A percentile compares a stretch with the other conserved stretches of the same genome.
Evolutionary conservation across 2,797 vertebrate species (phyloP).

Genomic region (Otus scops): DNA sequence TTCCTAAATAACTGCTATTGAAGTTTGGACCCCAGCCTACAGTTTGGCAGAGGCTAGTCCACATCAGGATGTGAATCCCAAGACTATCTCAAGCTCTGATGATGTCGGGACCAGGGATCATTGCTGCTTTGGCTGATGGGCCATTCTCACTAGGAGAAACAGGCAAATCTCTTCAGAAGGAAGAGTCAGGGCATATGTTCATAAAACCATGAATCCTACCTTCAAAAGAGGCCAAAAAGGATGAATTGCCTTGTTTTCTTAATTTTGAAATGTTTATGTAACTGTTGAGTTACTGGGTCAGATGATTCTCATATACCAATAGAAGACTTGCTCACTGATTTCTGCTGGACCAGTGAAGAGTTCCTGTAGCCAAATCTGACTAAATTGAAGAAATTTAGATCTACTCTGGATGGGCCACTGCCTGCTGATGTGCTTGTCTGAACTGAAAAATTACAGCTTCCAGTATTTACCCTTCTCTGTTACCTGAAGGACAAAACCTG

Average conservation of each 20-base stretch:
- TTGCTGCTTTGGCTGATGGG: background rate
- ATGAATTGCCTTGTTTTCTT: background rate
- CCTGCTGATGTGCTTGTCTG: background rate
- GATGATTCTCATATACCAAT: background rate
- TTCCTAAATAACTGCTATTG: background rate
- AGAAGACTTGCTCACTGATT: background rate
- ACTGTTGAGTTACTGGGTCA: background rate
- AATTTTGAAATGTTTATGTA: background rate
- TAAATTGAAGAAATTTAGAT: background rate
- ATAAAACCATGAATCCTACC: background rate
- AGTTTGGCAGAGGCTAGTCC: background rate
- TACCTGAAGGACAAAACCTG: background rate
- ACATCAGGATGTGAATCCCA: no score
- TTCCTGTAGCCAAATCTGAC: background rate
- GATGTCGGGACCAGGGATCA: background rate
- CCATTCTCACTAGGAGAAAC: rapidly evolving
- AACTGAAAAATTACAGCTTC: background rate
- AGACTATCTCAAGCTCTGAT: background rate
- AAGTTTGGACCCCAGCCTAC: background rate
- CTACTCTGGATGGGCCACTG: background rate
- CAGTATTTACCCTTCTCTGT: background rate
- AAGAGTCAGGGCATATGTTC: background rate
- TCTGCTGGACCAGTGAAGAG: background rate
- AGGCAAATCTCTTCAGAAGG: background rate
- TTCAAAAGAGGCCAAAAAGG: background rate